A percentile compares a stretch with the other conserved stretches of the same genome.
Conservation (phyloP, 2,797 vertebrate genomes). For the Lycodopsis pacificus region DNA sequence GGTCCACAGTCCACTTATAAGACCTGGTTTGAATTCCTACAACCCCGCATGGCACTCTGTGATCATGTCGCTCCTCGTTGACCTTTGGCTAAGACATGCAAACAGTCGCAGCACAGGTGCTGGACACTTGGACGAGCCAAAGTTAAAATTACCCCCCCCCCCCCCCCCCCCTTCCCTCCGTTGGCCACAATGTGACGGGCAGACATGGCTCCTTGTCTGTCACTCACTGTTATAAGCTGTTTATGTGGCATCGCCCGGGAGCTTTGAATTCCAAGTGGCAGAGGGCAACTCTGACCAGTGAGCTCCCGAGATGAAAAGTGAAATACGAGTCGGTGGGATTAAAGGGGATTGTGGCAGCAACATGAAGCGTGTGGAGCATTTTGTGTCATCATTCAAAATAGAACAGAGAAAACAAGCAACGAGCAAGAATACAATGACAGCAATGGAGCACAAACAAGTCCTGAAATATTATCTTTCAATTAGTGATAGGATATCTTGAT, state of each 20-base stretch:
- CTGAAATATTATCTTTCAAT: background rate
- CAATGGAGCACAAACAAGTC: background rate
- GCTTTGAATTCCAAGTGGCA: slow-evolving; percentile 44
- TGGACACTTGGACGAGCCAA: slow-evolving; percentile 8
- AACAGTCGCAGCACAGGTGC: slow-evolving; percentile 55
- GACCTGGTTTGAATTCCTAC: slow-evolving; percentile 29
- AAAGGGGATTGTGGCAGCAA: slow-evolving; percentile 27
- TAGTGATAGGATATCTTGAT: background rate
- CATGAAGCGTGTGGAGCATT: slow-evolving; percentile 15
- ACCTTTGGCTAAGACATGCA: slow-evolving; percentile 46
- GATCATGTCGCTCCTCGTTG: slow-evolving; percentile 42
- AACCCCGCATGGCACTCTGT: slow-evolving; percentile 11
- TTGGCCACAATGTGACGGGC: slow-evolving; percentile 25
- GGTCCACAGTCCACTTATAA: slow-evolving; percentile 20
- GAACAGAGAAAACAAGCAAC: slow-evolving; percentile 13
- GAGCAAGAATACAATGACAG: background rate
- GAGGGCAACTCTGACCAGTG: slow-evolving; percentile 32
- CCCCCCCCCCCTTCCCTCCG: slow-evolving; percentile 10
- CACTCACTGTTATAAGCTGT: slow-evolving; percentile 47
- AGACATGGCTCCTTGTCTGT: slow-evolving; percentile 41
- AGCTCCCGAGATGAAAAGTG: slow-evolving; percentile 38
- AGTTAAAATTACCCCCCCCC: slow-evolving; percentile 62
- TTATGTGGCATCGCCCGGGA: slow-evolving; percentile 30
- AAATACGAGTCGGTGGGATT: slow-evolving; percentile 35
- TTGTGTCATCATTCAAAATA: slow-evolving; percentile 39